Evolutionary conservation across 1,140 invertebrate genomes (phyloP), one percentile per base, ranked within the genome.

Genomic region (Drosophila auraria): DNA sequence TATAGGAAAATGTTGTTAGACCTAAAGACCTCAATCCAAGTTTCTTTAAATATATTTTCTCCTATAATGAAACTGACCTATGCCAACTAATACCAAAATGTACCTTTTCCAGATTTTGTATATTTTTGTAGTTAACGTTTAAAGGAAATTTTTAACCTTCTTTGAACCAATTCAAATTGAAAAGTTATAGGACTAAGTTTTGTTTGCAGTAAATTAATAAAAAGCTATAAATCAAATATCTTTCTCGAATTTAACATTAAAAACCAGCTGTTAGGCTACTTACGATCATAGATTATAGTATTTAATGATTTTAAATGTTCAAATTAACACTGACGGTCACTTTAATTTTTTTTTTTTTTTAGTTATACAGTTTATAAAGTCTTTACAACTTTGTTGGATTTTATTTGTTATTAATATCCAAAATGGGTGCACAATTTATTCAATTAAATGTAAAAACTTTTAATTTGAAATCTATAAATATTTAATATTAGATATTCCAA

Each of bases 261-360:
- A 15, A 20, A 23, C 12, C 20, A 36, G 6, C 36, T 23, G 12
- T 15, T 23, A 12, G 7, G 12, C 4, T 17, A 56, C 53, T 56
- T 56, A 56, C 53, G 20, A 56, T 56, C 53, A 56, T 38, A 56
- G 12, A 14, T 56, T 23, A 15, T 9, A 23, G 54, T n/a, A 23
- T 56, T 11, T 23, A 56, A 38, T 15, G 2, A 8, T 20, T 23
- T 38, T 38, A 5, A 17, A 40, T 20, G 27, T 17, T 53, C 3
- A 12, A n/a, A n/a, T 38, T 5, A 56, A 5, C 53, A 38, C 53
- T 56, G 33, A 5, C 9, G 33, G 23, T 14, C 53, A 56, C 54
- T 40, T 56, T 56, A 3, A 36, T 23, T 38, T 2, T 38, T 56
- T 38, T 42, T 2, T n/a, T 15, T 47, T 15, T 42, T 14, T 45